Evolutionary conservation across 2,888 invertebrate species (phyloP).

Genomic region (Polia nebulosa): DNA sequence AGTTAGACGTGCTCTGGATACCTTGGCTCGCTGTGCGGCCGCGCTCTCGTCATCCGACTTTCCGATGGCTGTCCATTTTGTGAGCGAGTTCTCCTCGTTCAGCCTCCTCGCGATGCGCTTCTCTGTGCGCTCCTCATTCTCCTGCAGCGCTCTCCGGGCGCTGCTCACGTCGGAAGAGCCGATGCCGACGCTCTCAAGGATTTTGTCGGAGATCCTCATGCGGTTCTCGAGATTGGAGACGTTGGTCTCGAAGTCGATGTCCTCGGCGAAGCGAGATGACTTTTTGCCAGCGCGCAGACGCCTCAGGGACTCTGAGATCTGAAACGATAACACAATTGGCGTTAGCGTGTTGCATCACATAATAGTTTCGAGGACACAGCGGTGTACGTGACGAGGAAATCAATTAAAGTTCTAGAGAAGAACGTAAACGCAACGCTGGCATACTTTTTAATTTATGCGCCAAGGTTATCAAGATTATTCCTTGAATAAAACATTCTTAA

Average conservation of each 20-base stretch:
- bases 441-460: conserved; percentile 21
- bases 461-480: conserved; percentile 36
- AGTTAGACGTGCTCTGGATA: conserved; percentile 92
- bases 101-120: conserved; percentile 86
- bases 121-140: conserved; percentile 88
- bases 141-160: conserved; percentile 86
- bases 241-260: conserved; percentile 92
- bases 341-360: conserved; percentile 22
- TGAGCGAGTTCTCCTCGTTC: conserved; percentile 86
- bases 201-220: conserved; percentile 92
- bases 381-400: conserved; percentile 6
- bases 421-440: conserved; percentile 17
- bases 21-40: conserved; percentile 92
- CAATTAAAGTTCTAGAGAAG: neutral
- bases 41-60: conserved; percentile 89
- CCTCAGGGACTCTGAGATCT: conserved; percentile 91
- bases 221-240: conserved; percentile 91
- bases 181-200: conserved; percentile 92
- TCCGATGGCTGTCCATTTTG: conserved; percentile 92
- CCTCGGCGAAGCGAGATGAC: conserved; percentile 91
- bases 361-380: conserved; percentile 12
- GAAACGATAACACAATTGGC: conserved; percentile 70
- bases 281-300: conserved; percentile 92
- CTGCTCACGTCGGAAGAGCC: conserved; percentile 90
- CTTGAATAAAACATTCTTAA: conserved; percentile 40